Evolutionary conservation across 2,888 invertebrate species (phyloP).

Genomic region (Lathronympha strigana): DNA sequence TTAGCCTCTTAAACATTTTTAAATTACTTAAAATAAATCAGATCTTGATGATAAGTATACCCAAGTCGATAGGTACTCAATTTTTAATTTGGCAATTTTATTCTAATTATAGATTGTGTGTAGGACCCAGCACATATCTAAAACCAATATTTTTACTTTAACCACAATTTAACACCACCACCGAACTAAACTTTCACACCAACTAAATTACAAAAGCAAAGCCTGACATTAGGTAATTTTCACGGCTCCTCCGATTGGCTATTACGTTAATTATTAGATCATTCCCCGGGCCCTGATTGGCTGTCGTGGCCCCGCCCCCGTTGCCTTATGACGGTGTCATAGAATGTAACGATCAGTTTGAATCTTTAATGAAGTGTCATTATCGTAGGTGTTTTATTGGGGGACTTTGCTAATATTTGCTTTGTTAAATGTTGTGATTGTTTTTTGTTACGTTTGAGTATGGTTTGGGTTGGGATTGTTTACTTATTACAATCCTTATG

Average conservation of each 20-base stretch:
- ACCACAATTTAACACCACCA: conserved; percentile 12
- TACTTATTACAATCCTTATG: no score
- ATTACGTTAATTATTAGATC: conserved; percentile 61
- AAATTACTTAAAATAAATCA: no score
- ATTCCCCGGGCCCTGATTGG: conserved; percentile 66
- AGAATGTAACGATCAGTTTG: conserved; percentile 63
- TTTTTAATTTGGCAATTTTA: no score
- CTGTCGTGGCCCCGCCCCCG: conserved; percentile 60
- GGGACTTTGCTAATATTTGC: conserved; percentile 31
- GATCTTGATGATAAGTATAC: no score
- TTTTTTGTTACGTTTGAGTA: not conserved
- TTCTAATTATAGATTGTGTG: no score
- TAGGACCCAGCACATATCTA: no score
- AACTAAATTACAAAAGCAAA: conserved; percentile 36
- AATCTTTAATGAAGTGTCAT: conserved; percentile 76
- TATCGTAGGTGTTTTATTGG: conserved; percentile 54
- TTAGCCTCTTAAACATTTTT: no score
- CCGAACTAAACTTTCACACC: conserved; percentile 29
- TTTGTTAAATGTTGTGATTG: conserved; percentile 28
- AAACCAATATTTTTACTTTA: not conserved
- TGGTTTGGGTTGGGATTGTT: not conserved
- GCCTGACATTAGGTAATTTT: conserved; percentile 42
- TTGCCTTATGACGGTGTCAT: conserved; percentile 59
- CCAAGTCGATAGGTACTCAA: no score
- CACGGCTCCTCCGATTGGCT: conserved; percentile 61